A percentile compares a stretch with the other conserved stretches of the same genome.
These are phyloP conservation scores for Phymastichus coffea DNA, from an alignment of 1,140 invertebrate species.

Conservation along the genomic window DNA sequence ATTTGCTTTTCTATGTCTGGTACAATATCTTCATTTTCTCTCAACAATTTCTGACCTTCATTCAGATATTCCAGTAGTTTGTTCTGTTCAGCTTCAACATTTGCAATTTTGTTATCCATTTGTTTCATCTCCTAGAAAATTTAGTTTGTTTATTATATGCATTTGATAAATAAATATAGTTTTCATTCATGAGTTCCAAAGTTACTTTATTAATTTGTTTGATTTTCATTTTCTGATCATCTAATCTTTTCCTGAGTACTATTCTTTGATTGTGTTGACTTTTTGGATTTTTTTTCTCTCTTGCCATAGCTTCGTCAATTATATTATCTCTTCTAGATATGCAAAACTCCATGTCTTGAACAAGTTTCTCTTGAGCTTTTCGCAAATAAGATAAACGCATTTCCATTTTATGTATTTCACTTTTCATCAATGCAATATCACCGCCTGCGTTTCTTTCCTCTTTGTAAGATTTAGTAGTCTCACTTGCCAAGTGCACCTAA, in stretches of 20 bases:
- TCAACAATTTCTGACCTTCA: slow-evolving; percentile 36
- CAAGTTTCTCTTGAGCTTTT: slow-evolving; percentile 72
- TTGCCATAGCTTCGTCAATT: slow-evolving; percentile 59
- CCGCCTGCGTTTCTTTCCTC: slow-evolving; percentile 65
- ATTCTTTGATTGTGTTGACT: slow-evolving; percentile 46
- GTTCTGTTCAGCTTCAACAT: slow-evolving; percentile 37
- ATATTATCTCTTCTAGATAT: slow-evolving; percentile 71
- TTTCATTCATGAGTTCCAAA: slow-evolving; percentile 7
- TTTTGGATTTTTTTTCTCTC: slow-evolving; percentile 57
- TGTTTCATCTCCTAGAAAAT: slow-evolving; percentile 44
- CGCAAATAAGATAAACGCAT: slow-evolving; percentile 64
- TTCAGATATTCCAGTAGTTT: slow-evolving; percentile 37
- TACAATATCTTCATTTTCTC: slow-evolving; percentile 40
- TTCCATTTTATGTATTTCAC: slow-evolving; percentile 82
- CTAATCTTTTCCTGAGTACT: slow-evolving; percentile 51
- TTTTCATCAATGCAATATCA: slow-evolving; percentile 72
- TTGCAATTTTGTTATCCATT: slow-evolving; percentile 38
- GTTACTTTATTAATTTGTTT: slow-evolving; percentile 59
- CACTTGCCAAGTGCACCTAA: slow-evolving; percentile 66
- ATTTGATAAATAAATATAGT: background rate
- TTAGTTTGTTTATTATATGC: too few relatives aligned
- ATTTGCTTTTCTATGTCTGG: slow-evolving; percentile 54
- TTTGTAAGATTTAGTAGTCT: slow-evolving; percentile 67
- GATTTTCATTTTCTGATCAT: slow-evolving; percentile 61
- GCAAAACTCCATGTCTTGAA: slow-evolving; percentile 74